Percentiles rank a stretch among this genome's conserved stretches.
Conservation (phyloP, 2,113 vertebrate species). For the Anoplopoma fimbria region DNA sequence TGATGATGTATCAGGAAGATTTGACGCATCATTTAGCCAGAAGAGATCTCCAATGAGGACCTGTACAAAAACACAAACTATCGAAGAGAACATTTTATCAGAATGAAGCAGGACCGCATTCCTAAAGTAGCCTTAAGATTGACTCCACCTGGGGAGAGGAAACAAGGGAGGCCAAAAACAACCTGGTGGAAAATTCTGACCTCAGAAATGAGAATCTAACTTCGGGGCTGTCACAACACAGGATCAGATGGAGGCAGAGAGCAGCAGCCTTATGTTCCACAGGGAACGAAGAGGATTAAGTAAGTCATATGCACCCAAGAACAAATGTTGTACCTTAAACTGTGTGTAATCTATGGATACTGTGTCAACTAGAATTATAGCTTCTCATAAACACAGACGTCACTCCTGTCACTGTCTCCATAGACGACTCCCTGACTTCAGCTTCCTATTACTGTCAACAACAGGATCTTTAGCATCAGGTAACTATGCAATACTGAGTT, state of each 20-base stretch:
- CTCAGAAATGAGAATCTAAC: neutral
- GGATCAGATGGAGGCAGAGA: neutral
- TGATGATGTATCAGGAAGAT: neutral
- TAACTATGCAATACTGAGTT: neutral
- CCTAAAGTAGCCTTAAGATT: neutral
- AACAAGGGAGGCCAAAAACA: neutral
- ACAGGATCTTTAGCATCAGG: neutral
- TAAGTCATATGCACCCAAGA: neutral
- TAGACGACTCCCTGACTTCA: neutral
- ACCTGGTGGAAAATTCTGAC: neutral
- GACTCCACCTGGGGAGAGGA: neutral
- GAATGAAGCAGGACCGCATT: neutral
- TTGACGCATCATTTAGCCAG: neutral
- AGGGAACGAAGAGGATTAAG: neutral
- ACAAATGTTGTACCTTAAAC: neutral
- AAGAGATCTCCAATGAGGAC: neutral
- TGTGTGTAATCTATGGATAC: neutral
- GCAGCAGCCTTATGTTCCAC: neutral
- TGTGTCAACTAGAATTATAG: neutral
- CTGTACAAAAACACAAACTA: neutral
- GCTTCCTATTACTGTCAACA: neutral
- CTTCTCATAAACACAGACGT: neutral
- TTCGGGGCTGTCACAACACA: too few species aligned
- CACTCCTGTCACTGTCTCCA: neutral
- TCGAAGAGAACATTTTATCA: neutral